Evolutionary conservation across 2,888 invertebrate genomes (phyloP).

Genomic region (Dryococelus australis): DNA sequence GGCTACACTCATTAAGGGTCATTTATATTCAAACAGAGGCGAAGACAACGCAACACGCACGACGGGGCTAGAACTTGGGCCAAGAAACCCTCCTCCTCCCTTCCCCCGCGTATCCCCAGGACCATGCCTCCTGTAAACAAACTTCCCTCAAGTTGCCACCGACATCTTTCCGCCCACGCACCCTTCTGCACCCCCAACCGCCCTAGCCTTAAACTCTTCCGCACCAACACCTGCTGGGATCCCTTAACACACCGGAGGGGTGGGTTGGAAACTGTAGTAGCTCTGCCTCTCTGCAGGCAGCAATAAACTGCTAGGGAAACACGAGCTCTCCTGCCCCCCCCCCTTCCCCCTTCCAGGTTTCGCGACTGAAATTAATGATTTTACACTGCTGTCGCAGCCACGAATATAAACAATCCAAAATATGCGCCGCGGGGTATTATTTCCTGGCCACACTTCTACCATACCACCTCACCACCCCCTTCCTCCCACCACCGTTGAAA

Average conservation of each 20-base stretch:
- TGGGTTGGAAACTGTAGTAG: background rate
- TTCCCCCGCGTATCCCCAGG: background rate
- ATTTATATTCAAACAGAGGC: slow-evolving; percentile 40
- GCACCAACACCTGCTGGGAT: slow-evolving; percentile 3
- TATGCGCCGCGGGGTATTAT: background rate
- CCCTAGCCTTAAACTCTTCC: background rate
- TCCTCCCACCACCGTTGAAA: background rate
- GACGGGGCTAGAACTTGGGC: background rate
- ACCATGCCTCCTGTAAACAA: slow-evolving; percentile 22
- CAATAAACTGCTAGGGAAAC: background rate
- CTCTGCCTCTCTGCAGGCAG: background rate
- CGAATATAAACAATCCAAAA: slow-evolving; percentile 16
- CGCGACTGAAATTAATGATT: slow-evolving; percentile 10
- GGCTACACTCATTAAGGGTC: slow-evolving; percentile 38
- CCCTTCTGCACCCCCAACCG: background rate
- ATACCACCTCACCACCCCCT: background rate
- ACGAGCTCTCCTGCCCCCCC: background rate
- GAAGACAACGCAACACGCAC: slow-evolving; percentile 26
- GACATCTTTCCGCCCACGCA: background rate
- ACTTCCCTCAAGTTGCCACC: slow-evolving; percentile 22
- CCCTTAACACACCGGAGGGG: background rate
- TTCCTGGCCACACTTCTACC: background rate
- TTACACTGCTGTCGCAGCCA: background rate
- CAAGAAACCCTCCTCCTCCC: slow-evolving; percentile 19
- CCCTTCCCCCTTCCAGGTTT: background rate